Base-by-base conservation (phyloP, 2,888 invertebrate genomes). In the Spodoptera littoralis region DNA sequence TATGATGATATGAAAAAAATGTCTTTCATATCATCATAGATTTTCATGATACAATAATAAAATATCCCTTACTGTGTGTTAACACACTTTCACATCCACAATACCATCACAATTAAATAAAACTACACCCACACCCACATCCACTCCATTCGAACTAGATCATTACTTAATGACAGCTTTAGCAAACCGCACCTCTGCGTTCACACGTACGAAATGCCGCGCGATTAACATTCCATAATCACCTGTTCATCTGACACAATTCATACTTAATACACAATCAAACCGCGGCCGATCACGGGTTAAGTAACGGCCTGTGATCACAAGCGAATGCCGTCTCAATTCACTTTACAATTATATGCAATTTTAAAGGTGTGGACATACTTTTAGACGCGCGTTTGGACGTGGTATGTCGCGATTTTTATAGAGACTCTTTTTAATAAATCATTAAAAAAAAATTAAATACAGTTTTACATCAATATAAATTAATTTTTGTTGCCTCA, bases 201-300 rank as follows among this genome's bases (percentile, higher is more conserved):
- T 9, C 36, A 41, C 9, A 36, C 52, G 30, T 48, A 24, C 13
- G 3, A 24, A 4, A 30, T 53, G 44, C 56, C 54, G 49, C 52
- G 12, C 22, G 1, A 65, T 76, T 55, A 67, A 59, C 47, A 76
- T 79, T 72, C 80, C 65, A 41, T 64, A 56, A 65, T 60, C 77
- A 68, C 73, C 68, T 69, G 73, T 76, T 65, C 76, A 70, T 65
- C 70, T 69, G 76, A 76, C 76, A 80, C 79, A 74, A 79, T 82
- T 75, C 81, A 67, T 69, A 77, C 71, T 85, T 85, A 81, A 84
- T 85, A 85, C 84, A 83, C 85, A 81, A 87, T 86, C 80, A 85
- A 77, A 79, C 56, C 50, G 62, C 55, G 36, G 36, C 36, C 36
- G 52, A 61, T 52, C 56, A 8, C 46, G 59, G 68, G 80, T 70